Evolutionary conservation across 37 sponge, comb jelly and placozoan genomes (phyloP), one percentile per base, ranked within the genome.

Genomic region (Diacarnus erythraeanus): DNA sequence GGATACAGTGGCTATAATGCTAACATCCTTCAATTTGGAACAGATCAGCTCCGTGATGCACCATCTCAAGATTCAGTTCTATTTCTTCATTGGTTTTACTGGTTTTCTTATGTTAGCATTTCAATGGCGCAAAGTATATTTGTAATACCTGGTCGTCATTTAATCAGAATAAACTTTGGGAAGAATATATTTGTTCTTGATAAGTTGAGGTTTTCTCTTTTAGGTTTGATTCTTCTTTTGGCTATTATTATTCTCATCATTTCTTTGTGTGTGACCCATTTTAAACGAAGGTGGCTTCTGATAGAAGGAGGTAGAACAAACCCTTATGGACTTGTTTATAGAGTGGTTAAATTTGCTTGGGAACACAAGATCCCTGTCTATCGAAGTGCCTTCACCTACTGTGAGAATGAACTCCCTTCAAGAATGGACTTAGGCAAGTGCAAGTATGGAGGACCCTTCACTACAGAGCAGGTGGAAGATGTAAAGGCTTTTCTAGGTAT

Each of bases 341-440:
- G 27, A 60, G 61, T 60, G 3, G 23, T 25, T 25, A 60, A 60
- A 17, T 60, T 60, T 60, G 23, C 61, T 17, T 25, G 61, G 23
- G n/a, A 60, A 21, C 61, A 60, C 61, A 60, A 60, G 61, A 25
- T 60, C 22, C 61, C 61, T 26, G 27, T 60, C 4, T 17, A 5
- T 60, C 61, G 61, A 17, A 60, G 61, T 25, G 61, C 61, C 61
- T 60, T 60, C 61, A 60, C 61, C 27, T 60, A 60, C 61, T 60
- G 61, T 25, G 61, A 60, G 61, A 25, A 60, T 60, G 61, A 60
- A 25, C 22, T 6, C 4, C 61, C 61, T 25, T 60, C 61, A 25
- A 25, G 61, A 60, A 17, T 60, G 61, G 61, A 60, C 22, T 25
- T 60, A 4, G 61, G 61, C 61, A 60, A 60, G 22, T 5, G 22